phyloP scores from a whole-genome alignment of 2,888 invertebrate species.

The Hypolimnas misippus region DNA sequence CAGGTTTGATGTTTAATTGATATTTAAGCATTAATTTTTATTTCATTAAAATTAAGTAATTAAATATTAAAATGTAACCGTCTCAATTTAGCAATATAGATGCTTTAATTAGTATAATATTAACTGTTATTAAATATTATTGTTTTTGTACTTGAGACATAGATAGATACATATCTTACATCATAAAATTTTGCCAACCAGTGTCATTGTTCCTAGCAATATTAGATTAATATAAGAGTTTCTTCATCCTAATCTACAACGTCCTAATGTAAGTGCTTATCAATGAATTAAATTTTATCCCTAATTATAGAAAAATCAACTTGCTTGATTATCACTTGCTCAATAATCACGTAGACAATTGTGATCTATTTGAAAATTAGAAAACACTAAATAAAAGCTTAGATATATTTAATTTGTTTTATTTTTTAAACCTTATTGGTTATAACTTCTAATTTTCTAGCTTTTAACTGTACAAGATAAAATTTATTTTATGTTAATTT shows the following conservation, averaged over 20 bases:
- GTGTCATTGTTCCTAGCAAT: conserved; percentile 8
- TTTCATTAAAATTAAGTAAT: not conserved
- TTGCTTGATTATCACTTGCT: conserved; percentile 4
- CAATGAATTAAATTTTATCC: not conserved
- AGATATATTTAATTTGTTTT: not conserved
- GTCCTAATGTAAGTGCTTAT: not conserved
- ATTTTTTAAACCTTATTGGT: not conserved
- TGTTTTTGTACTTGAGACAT: not conserved
- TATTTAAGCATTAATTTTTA: too few relatives aligned
- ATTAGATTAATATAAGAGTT: not conserved
- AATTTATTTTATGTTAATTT: too few relatives aligned
- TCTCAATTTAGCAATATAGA: conserved; percentile 14
- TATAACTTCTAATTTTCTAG: too few relatives aligned
- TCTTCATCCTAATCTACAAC: not conserved
- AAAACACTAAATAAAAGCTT: conserved; percentile 4
- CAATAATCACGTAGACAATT: conserved; percentile 7
- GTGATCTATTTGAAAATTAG: not conserved
- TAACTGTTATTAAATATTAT: not conserved
- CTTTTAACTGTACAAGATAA: too few relatives aligned
- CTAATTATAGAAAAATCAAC: not conserved
- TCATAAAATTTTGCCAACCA: not conserved
- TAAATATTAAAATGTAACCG: conserved; percentile 7
- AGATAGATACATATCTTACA: conserved; percentile 9
- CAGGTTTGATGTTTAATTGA: too few relatives aligned
- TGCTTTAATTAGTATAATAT: conserved; percentile 12